phyloP scores from a whole-genome alignment of 2,797 vertebrate species.

The Nothura maculosa region DNA sequence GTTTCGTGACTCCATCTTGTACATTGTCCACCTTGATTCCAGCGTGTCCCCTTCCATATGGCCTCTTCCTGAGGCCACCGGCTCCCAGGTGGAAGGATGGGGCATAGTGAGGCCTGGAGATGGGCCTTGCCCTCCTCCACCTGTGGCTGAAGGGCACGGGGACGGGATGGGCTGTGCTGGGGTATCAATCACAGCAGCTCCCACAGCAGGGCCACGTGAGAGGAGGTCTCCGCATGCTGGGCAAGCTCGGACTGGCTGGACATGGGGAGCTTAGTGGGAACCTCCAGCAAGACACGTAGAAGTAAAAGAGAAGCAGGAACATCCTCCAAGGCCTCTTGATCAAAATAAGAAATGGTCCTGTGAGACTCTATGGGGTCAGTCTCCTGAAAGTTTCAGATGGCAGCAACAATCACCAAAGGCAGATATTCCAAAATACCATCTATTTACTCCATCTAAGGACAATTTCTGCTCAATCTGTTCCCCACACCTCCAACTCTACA shows the following conservation, averaged over 20 bases:
- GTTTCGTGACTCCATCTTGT: neutral
- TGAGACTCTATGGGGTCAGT: neutral
- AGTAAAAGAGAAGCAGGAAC: no score
- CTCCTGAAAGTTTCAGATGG: neutral
- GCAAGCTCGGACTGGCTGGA: neutral
- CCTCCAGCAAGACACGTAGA: no score
- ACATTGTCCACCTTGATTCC: neutral
- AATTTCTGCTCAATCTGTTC: conserved; percentile 9
- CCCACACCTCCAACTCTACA: neutral
- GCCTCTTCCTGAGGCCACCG: neutral
- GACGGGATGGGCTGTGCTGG: fast-evolving
- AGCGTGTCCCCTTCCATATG: neutral
- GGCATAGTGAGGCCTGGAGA: neutral
- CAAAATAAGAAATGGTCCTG: neutral
- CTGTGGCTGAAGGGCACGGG: no score
- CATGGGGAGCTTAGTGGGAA: neutral
- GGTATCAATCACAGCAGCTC: fast-evolving
- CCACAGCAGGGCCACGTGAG: neutral
- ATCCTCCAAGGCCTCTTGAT: neutral
- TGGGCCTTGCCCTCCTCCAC: neutral
- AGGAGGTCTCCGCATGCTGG: fast-evolving
- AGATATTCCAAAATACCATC: neutral
- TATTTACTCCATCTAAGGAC: neutral
- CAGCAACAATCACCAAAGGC: neutral
- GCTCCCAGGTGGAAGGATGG: neutral